Evolutionary conservation across 2,888 invertebrate genomes (phyloP), one percentile per base, ranked within the genome.

Genomic region (Chirona hameri): DNA sequence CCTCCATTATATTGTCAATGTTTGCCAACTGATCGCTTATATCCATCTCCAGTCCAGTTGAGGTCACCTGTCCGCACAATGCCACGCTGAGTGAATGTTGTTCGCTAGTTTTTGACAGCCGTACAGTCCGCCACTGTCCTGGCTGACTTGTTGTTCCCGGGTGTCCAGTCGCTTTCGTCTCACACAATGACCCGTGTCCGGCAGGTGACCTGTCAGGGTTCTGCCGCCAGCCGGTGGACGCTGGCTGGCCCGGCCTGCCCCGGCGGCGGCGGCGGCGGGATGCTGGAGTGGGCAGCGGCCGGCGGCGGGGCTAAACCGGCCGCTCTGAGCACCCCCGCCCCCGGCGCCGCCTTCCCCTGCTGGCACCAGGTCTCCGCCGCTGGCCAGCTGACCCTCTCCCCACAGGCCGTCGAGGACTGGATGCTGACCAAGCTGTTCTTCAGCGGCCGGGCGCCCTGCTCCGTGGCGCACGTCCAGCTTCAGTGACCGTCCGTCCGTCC

Each of bases 161-260:
- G 18, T 52, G 12, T 52, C 52, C 52, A 52, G 12, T 48, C 48
- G 7, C 9, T 7, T 48, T 79, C 84, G 86, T 82, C 85, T 86
- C 83, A 85, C 85, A 83, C 85, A 85, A 83, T 83, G 86, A 84
- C 85, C 85, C 85, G 83, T 84, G 86, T 72, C 39, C 86, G 82
- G 84, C 84, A 82, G 82, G 85, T 82, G 84, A 85, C 82, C 83
- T 84, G 83, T 85, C 86, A 82, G 85, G 86, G 83, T 85, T 85
- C 83, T 81, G 85, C 81, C 85, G 89, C 88, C 89, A 90, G 87
- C 89, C 90, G 89, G 86, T 87, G 83, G 89, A 89, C 87, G 88
- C 90, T 88, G 89, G 89, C 84, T 87, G 86, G 81, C 84, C 85
- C 46, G 81, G 84, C 81, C 81, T 81, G 69, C 81, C 84, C 27